These are phyloP conservation scores for Daktulosphaira vitifoliae DNA, from an alignment of 1,140 invertebrate species.

Conservation along the genomic window DNA sequence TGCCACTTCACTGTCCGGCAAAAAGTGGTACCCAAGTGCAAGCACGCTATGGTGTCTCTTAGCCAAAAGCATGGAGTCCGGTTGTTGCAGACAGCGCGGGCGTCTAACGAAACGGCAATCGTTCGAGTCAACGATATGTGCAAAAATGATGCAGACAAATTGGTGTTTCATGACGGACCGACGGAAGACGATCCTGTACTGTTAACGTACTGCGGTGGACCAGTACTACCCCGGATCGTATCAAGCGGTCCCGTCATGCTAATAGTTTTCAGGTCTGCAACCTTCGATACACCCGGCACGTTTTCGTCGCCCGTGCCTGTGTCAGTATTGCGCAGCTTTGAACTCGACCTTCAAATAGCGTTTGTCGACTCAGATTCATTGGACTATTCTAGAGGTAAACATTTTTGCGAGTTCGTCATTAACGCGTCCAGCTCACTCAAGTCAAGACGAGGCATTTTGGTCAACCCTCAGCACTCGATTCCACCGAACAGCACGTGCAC, in stretches of 20 bases:
- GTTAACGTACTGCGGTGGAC: conserved; percentile 77
- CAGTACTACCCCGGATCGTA: conserved; percentile 64
- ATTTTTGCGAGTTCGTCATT: conserved; percentile 59
- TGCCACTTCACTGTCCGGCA: conserved; percentile 72
- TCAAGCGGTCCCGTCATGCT: conserved; percentile 69
- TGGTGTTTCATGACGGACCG: conserved; percentile 78
- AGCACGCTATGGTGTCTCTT: conserved; percentile 79
- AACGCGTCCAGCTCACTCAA: conserved; percentile 51
- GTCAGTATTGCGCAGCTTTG: conserved; percentile 45
- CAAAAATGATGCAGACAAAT: conserved; percentile 65
- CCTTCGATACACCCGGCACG: conserved; percentile 40
- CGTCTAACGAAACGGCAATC: background rate
- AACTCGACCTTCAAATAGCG: conserved; percentile 76
- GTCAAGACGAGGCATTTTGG: conserved; percentile 53
- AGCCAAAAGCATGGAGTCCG: conserved; percentile 44
- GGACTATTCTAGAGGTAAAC: conserved; percentile 55
- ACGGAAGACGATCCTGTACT: conserved; percentile 67
- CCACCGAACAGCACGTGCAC: conserved; percentile 77
- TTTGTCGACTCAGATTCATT: conserved; percentile 73
- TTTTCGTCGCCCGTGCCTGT: conserved; percentile 34
- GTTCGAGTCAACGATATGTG: conserved; percentile 75
- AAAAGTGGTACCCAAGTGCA: conserved; percentile 73
- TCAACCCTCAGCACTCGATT: conserved; percentile 71
- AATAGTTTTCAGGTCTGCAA: conserved; percentile 57
- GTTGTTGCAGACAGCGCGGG: background rate